Evolutionary conservation across 2,113 vertebrate genomes (phyloP).

Genomic region (Scatophagus argus): DNA sequence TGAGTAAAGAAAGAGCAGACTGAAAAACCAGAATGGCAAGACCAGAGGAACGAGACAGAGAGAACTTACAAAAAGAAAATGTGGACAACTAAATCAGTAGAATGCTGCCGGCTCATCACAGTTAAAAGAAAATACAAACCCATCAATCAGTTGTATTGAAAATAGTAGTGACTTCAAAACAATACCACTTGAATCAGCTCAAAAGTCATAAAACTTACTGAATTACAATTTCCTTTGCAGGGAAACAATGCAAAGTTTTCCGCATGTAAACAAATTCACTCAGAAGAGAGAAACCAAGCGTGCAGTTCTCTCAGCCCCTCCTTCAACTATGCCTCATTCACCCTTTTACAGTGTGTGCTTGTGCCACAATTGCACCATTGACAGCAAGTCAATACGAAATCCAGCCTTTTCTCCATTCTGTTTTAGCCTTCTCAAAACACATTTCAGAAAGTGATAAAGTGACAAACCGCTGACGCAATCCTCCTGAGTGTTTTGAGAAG

Average conservation of each 20-base stretch:
- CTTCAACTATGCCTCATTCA: conserved; percentile 48
- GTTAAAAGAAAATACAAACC: conserved; percentile 60
- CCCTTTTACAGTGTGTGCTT: conserved; percentile 47
- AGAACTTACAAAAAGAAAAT: conserved; percentile 40
- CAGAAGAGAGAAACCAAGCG: conserved; percentile 75
- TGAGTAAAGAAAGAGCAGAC: conserved; percentile 22
- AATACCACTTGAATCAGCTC: conserved; percentile 76
- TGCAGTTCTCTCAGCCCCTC: conserved; percentile 70
- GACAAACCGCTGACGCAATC: conserved; percentile 50
- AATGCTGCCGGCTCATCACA: conserved; percentile 59
- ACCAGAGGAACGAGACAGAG: conserved; percentile 27
- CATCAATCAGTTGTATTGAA: conserved; percentile 69
- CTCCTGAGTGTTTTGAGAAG: conserved; percentile 57
- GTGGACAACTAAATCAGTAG: conserved; percentile 39
- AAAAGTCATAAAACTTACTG: conserved; percentile 79
- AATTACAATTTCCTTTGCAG: conserved; percentile 87
- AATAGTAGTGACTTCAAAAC: conserved; percentile 75
- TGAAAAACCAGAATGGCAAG: conserved; percentile 34
- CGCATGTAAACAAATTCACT: conserved; percentile 95
- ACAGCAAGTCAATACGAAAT: conserved; percentile 53
- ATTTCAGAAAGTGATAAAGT: conserved; percentile 61
- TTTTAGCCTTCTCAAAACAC: conserved; percentile 37
- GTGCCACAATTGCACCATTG: conserved; percentile 68
- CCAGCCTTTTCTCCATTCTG: conserved; percentile 5
- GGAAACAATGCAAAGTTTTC: conserved; percentile 84